Evolutionary conservation across 1,140 invertebrate species (phyloP).

Genomic region (Lutraria rhynchaena): DNA sequence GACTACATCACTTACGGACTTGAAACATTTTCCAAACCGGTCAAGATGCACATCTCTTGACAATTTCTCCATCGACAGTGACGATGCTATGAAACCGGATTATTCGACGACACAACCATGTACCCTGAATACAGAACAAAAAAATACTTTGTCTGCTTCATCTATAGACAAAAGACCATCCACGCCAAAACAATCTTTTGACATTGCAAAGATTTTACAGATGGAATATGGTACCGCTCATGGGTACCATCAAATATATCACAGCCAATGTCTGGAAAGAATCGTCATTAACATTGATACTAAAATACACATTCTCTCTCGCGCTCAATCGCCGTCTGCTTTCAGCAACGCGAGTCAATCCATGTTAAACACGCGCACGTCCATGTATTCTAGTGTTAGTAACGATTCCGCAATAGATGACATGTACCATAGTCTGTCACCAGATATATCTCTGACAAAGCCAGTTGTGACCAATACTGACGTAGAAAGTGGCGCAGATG

Average conservation of each 20-base stretch:
- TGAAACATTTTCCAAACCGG: not conserved
- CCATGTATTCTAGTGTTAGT: not conserved
- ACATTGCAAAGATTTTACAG: not conserved
- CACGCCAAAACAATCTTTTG: not conserved
- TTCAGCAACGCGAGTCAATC: too few relatives aligned
- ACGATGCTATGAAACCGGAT: too few relatives aligned
- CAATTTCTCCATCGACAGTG: not conserved
- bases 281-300: conserved; percentile 3
- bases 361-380: not conserved
- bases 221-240: conserved; percentile 12
- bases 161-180: not conserved
- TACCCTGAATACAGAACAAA: not conserved
- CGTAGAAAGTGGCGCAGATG: not conserved
- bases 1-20: not conserved
- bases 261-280: conserved; percentile 16
- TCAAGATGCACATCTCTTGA: not conserved
- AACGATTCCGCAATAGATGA: conserved; percentile 30
- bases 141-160: not conserved
- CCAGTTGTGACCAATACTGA: not conserved
- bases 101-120: too few relatives aligned
- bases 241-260: conserved; percentile 35
- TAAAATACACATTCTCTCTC: not conserved
- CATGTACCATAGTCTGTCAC: not conserved
- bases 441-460: not conserved
- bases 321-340: not conserved